Conservation (phyloP, 2,888 invertebrate species). For the Melanophora roralis region DNA sequence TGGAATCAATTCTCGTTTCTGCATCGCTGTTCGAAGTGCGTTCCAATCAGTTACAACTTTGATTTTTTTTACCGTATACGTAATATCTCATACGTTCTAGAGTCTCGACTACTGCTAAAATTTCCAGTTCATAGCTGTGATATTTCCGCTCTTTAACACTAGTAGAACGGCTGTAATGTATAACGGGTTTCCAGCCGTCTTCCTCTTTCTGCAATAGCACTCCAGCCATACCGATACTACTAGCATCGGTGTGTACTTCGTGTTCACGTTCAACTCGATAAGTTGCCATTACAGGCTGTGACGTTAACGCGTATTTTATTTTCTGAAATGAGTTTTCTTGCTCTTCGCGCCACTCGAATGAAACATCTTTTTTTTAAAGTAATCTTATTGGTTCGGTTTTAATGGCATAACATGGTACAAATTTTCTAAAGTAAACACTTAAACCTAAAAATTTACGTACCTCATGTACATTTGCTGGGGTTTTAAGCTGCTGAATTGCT, state of each 20-base stretch:
- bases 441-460: constrained; percentile 54
- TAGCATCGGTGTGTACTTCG: constrained; percentile 19
- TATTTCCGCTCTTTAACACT: not conserved
- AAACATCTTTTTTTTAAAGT: constrained; percentile 21
- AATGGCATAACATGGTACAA: constrained; percentile 31
- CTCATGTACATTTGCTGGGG: constrained; percentile 27
- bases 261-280: constrained; percentile 6
- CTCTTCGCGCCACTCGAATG: constrained; percentile 20
- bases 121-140: not conserved
- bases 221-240: constrained; percentile 28
- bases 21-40: not conserved
- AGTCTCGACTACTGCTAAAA: no score
- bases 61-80: no score
- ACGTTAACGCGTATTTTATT: not conserved
- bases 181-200: constrained; percentile 20
- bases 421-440: constrained; percentile 47
- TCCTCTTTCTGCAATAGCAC: constrained; percentile 23
- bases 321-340: not conserved
- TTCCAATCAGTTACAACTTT: not conserved
- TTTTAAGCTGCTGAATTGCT: not conserved
- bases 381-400: constrained; percentile 39
- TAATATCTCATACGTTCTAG: no score
- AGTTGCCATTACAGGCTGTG: constrained; percentile 2
- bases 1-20: not conserved
- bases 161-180: not conserved